These are phyloP conservation scores for Tetranychus cinnabarinus DNA, from an alignment of 1,140 invertebrate species.

Conservation along the genomic window DNA sequence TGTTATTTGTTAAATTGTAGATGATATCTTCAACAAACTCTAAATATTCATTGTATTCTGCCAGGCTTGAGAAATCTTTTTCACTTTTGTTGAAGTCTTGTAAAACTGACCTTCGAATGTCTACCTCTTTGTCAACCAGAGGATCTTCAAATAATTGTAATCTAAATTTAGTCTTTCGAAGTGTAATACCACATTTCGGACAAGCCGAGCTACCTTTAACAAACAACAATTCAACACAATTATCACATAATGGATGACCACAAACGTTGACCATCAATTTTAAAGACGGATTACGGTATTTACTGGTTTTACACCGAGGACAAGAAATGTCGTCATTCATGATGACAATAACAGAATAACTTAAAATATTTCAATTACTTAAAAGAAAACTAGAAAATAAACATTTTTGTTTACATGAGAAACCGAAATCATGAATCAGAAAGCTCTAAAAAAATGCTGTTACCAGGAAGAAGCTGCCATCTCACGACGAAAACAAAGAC, in stretches of 20 bases:
- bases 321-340: constrained; percentile 48
- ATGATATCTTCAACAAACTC: constrained; percentile 71
- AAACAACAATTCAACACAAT: constrained; percentile 82
- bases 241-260: constrained; percentile 90
- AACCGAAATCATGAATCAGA: no score
- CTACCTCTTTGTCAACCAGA: constrained; percentile 86
- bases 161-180: constrained; percentile 70
- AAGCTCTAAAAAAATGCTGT: no score
- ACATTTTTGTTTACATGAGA: no score
- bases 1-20: constrained; percentile 71
- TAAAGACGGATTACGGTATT: constrained; percentile 86
- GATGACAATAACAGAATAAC: background rate
- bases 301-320: constrained; percentile 90
- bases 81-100: constrained; percentile 78
- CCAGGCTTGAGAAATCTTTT: constrained; percentile 53
- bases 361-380: background rate
- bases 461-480: no score
- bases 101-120: constrained; percentile 66
- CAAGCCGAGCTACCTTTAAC: constrained; percentile 79
- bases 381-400: background rate
- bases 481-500: no score
- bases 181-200: constrained; percentile 63
- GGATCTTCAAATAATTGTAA: constrained; percentile 77
- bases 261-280: constrained; percentile 96
- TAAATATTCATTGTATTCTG: constrained; percentile 78